Conservation (phyloP, 2,888 invertebrate species). For the Andrena haemorrhoa region DNA sequence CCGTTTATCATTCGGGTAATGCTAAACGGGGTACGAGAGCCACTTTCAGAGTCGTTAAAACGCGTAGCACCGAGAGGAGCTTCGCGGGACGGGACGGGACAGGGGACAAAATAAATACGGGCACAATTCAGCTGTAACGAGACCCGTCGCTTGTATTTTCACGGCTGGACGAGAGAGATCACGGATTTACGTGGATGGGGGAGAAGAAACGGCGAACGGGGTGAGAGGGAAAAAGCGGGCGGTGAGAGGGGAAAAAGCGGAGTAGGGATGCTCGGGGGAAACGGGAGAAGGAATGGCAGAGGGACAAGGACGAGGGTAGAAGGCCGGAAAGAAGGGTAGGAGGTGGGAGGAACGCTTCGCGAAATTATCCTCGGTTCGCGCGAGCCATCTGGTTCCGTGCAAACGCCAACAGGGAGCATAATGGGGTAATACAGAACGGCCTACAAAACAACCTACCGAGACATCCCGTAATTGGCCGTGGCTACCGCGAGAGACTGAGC, state of each 20-base stretch:
- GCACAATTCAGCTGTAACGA: conserved; percentile 70
- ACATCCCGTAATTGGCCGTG: conserved; percentile 75
- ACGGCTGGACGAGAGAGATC: conserved; percentile 45
- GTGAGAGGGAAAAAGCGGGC: no score
- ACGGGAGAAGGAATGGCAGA: not conserved
- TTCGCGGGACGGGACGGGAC: conserved; percentile 15
- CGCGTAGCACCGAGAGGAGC: conserved; percentile 7
- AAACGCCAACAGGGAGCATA: conserved; percentile 66
- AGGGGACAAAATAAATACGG: conserved; percentile 64
- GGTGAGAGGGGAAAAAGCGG: no score
- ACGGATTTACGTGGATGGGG: conserved; percentile 32
- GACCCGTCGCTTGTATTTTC: conserved; percentile 60
- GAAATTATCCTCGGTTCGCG: conserved; percentile 75
- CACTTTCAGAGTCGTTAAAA: conserved; percentile 46
- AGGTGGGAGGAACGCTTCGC: conserved; percentile 49
- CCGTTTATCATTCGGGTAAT: conserved; percentile 25
- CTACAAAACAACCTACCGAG: conserved; percentile 70
- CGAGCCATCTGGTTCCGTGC: conserved; percentile 62
- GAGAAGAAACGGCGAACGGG: conserved; percentile 10
- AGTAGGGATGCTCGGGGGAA: not conserved
- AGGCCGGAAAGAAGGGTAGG: not conserved
- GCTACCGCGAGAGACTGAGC: conserved; percentile 39
- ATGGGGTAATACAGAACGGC: conserved; percentile 77
- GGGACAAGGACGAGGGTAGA: not conserved
- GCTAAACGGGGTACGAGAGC: conserved; percentile 24